phyloP scores from a whole-genome alignment of 2,113 vertebrate genomes.

The Pyxicephalus adspersus region DNA sequence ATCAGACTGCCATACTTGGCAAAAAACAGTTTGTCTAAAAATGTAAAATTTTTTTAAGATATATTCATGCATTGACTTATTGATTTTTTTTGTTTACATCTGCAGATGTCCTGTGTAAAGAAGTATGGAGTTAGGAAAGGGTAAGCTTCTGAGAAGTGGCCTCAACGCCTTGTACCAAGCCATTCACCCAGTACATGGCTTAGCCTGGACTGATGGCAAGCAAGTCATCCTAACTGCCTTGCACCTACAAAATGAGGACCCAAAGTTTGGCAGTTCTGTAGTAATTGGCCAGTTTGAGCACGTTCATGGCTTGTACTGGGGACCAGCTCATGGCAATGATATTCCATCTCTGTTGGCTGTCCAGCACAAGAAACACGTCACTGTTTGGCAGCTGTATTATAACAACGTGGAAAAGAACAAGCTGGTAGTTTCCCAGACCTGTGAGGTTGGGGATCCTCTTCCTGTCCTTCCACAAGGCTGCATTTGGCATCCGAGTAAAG shows the following conservation, averaged over 20 bases:
- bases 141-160: conserved; percentile 86
- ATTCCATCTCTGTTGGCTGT: conserved; percentile 83
- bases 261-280: conserved; percentile 84
- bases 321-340: conserved; percentile 71
- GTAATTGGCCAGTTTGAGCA: conserved; percentile 93
- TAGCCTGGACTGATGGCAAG: conserved; percentile 94
- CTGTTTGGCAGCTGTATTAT: conserved; percentile 87
- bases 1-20: no score
- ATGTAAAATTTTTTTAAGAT: no score
- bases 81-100: conserved; percentile 5
- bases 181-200: conserved; percentile 87
- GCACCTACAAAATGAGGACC: conserved; percentile 73
- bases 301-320: conserved; percentile 89
- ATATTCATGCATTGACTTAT: no score
- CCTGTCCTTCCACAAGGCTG: conserved; percentile 91
- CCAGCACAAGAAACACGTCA: conserved; percentile 88
- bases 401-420: conserved; percentile 78
- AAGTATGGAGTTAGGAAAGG: conserved; percentile 91
- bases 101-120: conserved; percentile 53
- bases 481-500: conserved; percentile 88
- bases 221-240: conserved; percentile 87
- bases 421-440: conserved; percentile 84
- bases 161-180: conserved; percentile 90
- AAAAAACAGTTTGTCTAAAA: no score
- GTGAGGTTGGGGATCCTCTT: conserved; percentile 84